Percentiles rank a stretch among this genome's conserved stretches.
These are phyloP conservation scores for Suillia variegata DNA, from an alignment of 2,888 invertebrate genomes.

Conservation along the genomic window DNA sequence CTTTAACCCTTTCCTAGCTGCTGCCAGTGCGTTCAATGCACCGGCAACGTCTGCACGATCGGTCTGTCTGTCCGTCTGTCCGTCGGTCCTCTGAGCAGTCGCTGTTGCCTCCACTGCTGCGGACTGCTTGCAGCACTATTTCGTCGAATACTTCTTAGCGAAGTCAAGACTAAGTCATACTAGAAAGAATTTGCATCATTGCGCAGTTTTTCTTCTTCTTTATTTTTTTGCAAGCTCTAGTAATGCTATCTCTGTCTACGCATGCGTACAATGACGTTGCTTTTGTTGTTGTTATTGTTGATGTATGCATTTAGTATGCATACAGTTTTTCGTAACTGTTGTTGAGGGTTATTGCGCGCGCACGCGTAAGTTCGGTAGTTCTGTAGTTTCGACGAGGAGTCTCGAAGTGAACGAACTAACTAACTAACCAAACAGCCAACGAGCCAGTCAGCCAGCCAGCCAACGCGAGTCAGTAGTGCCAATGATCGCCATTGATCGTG, in stretches of 20 bases:
- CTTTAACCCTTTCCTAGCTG: constrained; percentile 51
- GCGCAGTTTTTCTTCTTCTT: background rate
- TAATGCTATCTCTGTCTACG: background rate
- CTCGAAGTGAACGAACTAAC: constrained; percentile 1
- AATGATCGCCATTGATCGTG: constrained; percentile 48
- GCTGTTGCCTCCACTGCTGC: too few relatives aligned
- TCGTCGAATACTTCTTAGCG: too few relatives aligned
- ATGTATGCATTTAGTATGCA: background rate
- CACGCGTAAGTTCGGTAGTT: constrained; percentile 9
- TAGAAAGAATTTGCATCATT: background rate
- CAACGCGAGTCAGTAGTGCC: constrained; percentile 31
- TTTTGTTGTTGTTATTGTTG: background rate
- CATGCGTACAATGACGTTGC: background rate
- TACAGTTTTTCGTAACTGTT: constrained; percentile 53
- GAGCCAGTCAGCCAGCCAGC: too few relatives aligned
- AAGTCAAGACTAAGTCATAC: background rate
- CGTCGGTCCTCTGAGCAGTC: too few relatives aligned
- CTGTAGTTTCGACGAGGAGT: too few relatives aligned
- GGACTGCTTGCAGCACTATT: too few relatives aligned
- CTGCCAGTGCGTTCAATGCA: constrained; percentile 46
- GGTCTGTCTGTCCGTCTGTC: background rate
- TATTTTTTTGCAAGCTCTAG: background rate
- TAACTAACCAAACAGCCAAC: too few relatives aligned
- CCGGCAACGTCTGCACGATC: constrained; percentile 21
- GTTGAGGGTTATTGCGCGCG: constrained; percentile 48